These are phyloP conservation scores for Rutilus rutilus DNA, from an alignment of 2,113 vertebrate species.

Conservation along the genomic window DNA sequence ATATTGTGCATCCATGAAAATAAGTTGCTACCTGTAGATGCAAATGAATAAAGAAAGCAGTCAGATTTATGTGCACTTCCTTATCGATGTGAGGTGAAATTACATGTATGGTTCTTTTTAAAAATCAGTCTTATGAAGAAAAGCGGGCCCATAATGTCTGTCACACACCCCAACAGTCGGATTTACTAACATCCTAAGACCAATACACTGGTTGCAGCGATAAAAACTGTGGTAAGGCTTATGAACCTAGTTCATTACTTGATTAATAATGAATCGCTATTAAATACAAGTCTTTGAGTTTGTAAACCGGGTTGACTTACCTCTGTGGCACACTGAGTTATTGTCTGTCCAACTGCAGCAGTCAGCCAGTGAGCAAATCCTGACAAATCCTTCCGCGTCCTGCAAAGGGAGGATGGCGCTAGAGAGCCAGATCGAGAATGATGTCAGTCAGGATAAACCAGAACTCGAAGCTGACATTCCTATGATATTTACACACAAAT, in stretches of 20 bases:
- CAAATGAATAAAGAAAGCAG: background rate
- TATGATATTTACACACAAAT: background rate
- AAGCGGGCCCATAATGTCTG: background rate
- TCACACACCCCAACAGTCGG: conserved; percentile 41
- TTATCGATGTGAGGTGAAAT: background rate
- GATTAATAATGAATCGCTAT: background rate
- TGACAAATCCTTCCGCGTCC: conserved; percentile 32
- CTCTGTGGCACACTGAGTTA: conserved; percentile 57
- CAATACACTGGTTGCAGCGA: background rate
- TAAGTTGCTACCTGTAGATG: background rate
- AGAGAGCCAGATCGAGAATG: conserved; percentile 14
- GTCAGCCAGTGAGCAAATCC: conserved; percentile 32
- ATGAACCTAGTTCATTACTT: background rate
- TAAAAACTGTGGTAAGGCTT: background rate
- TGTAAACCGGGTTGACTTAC: conserved; percentile 48
- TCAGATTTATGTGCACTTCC: background rate
- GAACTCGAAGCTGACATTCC: background rate
- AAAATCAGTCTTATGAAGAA: background rate
- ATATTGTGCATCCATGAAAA: background rate
- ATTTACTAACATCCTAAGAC: background rate
- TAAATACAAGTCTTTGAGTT: background rate
- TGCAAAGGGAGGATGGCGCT: conserved; percentile 46
- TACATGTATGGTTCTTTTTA: background rate
- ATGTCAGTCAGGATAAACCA: conserved; percentile 20
- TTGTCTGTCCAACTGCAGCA: conserved; percentile 62